Percentiles rank a stretch among this genome's conserved stretches.
Evolutionary conservation across 2,888 invertebrate genomes (phyloP).

Genomic region (Temnothorax ravouxi): DNA sequence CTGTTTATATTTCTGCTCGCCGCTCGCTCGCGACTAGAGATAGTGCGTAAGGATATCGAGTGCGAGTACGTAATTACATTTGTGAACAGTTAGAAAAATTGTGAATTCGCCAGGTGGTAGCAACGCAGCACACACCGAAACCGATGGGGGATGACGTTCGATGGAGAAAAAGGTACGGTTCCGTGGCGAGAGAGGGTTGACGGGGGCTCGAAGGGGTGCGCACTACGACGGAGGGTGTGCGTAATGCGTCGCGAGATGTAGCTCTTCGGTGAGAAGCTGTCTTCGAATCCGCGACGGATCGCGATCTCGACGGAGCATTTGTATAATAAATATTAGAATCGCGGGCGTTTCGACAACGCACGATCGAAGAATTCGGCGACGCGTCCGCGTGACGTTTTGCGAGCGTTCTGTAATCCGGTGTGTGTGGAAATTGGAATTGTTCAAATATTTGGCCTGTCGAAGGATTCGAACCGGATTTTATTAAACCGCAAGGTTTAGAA

Average conservation of each 20-base stretch:
- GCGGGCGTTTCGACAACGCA: neutral
- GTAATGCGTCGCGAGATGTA: slow-evolving; percentile 24
- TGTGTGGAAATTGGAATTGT: slow-evolving; percentile 15
- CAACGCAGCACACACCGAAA: slow-evolving; percentile 22
- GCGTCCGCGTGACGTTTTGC: slow-evolving; percentile 1
- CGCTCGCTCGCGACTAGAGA: slow-evolving; percentile 1
- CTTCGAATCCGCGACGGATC: neutral
- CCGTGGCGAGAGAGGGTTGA: neutral
- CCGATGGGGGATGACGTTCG: slow-evolving; percentile 81
- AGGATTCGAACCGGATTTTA: slow-evolving; percentile 16
- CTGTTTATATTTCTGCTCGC: neutral
- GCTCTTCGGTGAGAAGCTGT: neutral
- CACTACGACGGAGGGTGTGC: neutral
- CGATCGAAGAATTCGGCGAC: slow-evolving; percentile 10
- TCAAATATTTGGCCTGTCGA: slow-evolving; percentile 22
- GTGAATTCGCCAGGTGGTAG: slow-evolving; percentile 12
- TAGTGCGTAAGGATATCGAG: neutral
- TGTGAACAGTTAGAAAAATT: slow-evolving; percentile 32
- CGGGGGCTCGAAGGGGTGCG: neutral
- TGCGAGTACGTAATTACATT: neutral
- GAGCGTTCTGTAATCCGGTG: neutral
- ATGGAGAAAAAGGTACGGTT: slow-evolving; percentile 77
- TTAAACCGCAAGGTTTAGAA: neutral
- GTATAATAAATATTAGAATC: neutral
- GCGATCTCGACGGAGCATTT: slow-evolving; percentile 3